phyloP scores from a whole-genome alignment of 2,113 vertebrate genomes.

The Lagopus muta region DNA sequence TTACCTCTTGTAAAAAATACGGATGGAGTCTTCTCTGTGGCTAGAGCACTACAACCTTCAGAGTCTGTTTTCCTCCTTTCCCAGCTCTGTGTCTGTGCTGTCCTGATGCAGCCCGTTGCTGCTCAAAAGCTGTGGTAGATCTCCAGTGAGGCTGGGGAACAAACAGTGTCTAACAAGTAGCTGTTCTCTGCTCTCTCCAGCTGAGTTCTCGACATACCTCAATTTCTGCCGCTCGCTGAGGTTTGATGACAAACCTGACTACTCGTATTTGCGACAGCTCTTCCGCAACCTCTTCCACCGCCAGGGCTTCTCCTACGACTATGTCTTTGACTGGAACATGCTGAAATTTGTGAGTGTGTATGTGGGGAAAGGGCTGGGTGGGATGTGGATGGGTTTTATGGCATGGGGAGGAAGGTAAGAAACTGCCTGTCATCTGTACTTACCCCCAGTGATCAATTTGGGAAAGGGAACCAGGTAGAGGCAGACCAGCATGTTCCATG shows the following conservation, averaged over 20 bases:
- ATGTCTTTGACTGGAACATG: conserved; percentile 99
- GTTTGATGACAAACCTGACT: conserved; percentile 98
- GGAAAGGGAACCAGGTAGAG: background rate
- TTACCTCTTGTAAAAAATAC: background rate
- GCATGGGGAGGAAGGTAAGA: background rate
- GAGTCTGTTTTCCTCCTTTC: background rate
- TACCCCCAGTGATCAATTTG: background rate
- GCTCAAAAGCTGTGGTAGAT: background rate
- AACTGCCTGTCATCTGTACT: background rate
- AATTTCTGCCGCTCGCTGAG: conserved; percentile 97
- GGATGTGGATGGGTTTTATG: background rate
- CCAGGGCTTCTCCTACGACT: conserved; percentile 97
- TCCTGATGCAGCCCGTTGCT: background rate
- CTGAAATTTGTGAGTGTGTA: conserved; percentile 93
- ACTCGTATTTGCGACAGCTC: conserved; percentile 95
- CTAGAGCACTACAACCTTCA: background rate
- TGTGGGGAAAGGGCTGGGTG: background rate
- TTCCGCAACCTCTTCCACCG: conserved; percentile 98
- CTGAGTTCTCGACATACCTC: conserved; percentile 97
- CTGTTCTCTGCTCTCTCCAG: conserved; percentile 68
- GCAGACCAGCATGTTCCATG: background rate
- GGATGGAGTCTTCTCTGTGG: background rate
- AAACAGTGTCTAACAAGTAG: background rate
- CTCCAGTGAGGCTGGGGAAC: background rate
- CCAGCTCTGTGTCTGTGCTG: background rate